Conservation (phyloP, 2,888 invertebrate genomes). For the Aleiodes alternator region DNA sequence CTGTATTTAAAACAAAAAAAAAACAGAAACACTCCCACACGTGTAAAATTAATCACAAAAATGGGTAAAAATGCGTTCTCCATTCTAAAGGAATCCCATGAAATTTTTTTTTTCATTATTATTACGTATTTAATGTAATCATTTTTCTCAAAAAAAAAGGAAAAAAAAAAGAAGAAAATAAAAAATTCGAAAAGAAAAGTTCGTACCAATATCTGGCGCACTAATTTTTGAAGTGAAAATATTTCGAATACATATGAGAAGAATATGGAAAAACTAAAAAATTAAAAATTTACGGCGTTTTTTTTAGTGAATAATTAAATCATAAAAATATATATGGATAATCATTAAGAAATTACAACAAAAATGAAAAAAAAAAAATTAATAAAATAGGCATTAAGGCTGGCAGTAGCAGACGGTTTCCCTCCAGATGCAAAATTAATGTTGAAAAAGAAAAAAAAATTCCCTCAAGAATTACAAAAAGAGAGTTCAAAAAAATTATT, state of each 20-base stretch:
- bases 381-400: conserved; percentile 56
- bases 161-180: not conserved
- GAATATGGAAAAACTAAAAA: conserved; percentile 44
- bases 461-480: conserved; percentile 34
- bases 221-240: conserved; percentile 50
- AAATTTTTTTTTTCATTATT: conserved; percentile 41
- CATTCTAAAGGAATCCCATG: conserved; percentile 10
- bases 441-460: not conserved
- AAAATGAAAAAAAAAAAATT: conserved; percentile 52
- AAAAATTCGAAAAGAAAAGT: conserved; percentile 31
- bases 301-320: conserved; percentile 72
- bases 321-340: conserved; percentile 73
- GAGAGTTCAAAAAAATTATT: conserved; percentile 26
- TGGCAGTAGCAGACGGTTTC: conserved; percentile 64
- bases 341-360: conserved; percentile 72
- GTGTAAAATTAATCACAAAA: conserved; percentile 5
- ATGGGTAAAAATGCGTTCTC: conserved; percentile 35
- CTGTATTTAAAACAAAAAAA: not conserved
- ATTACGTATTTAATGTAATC: conserved; percentile 43
- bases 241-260: conserved; percentile 55
- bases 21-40: not conserved
- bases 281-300: conserved; percentile 63
- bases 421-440: conserved; percentile 68
- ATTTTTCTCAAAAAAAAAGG: conserved; percentile 6
- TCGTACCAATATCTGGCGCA: conserved; percentile 61